A percentile compares a stretch with the other conserved stretches of the same genome.
Conservation (phyloP, 2,888 invertebrate species). For the Schizaphis graminum region DNA sequence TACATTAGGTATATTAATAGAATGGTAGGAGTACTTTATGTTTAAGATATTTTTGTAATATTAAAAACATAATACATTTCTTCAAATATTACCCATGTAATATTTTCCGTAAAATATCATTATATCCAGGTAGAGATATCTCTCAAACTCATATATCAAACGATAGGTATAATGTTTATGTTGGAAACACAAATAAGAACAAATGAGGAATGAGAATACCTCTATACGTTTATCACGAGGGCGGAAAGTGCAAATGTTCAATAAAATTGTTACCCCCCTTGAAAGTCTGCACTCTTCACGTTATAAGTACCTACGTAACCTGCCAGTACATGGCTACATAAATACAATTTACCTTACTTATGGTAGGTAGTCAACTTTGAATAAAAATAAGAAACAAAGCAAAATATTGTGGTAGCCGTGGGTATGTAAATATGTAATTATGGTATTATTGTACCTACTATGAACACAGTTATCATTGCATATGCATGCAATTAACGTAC, state of each 20-base stretch:
- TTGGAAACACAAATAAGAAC: not conserved
- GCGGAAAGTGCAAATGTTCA: not conserved
- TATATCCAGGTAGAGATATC: not conserved
- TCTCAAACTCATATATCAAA: not conserved
- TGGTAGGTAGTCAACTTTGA: not conserved
- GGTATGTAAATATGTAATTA: not conserved
- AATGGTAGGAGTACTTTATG: not conserved
- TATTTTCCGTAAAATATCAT: not conserved
- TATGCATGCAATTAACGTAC: not conserved
- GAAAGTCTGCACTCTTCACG: not conserved
- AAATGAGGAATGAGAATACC: not conserved
- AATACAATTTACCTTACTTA: not conserved
- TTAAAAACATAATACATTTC: not conserved
- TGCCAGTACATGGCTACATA: not conserved
- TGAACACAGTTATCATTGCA: not conserved
- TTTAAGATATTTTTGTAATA: not conserved
- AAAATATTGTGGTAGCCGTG: not conserved
- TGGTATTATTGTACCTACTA: not conserved
- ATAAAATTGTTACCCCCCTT: not conserved
- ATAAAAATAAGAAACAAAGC: not conserved
- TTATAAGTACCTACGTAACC: not conserved
- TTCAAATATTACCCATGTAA: not conserved
- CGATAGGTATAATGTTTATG: not conserved
- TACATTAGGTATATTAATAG: not conserved
- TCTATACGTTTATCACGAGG: not conserved